Evolutionary conservation across 2,797 vertebrate species (phyloP).

Genomic region (Galago senegalensis): DNA sequence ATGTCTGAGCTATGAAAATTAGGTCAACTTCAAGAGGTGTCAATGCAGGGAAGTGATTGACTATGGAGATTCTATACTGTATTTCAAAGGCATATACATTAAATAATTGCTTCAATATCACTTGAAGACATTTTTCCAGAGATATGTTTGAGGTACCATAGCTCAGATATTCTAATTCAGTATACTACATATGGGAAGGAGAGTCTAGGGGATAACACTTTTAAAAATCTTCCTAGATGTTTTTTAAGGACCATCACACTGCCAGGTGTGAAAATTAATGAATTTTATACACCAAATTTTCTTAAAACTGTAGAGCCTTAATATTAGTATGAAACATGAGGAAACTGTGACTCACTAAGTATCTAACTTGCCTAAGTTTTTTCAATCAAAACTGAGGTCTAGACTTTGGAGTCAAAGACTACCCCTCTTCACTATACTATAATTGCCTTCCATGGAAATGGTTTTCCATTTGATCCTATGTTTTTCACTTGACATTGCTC

Average conservation of each 20-base stretch:
- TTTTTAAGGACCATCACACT: background rate
- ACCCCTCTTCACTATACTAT: background rate
- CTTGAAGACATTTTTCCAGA: background rate
- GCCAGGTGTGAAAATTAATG: background rate
- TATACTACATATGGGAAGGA: background rate
- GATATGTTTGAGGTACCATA: background rate
- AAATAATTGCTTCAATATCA: background rate
- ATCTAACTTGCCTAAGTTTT: slow-evolving; percentile 14
- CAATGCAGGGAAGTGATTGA: too few relatives aligned
- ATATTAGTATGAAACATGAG: background rate
- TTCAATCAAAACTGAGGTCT: background rate
- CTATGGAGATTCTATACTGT: too few relatives aligned
- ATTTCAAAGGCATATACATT: background rate
- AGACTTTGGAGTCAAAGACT: background rate
- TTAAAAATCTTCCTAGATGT: background rate
- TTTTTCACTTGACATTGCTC: background rate
- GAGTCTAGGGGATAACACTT: background rate
- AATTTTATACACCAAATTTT: background rate
- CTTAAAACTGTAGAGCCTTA: background rate
- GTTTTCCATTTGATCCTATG: background rate
- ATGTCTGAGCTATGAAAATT: too few relatives aligned
- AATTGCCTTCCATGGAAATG: background rate
- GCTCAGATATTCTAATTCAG: background rate
- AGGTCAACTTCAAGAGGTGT: too few relatives aligned
- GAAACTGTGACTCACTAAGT: background rate